Conservation (phyloP, 2,888 invertebrate species). For the Xestia c-nigrum region DNA sequence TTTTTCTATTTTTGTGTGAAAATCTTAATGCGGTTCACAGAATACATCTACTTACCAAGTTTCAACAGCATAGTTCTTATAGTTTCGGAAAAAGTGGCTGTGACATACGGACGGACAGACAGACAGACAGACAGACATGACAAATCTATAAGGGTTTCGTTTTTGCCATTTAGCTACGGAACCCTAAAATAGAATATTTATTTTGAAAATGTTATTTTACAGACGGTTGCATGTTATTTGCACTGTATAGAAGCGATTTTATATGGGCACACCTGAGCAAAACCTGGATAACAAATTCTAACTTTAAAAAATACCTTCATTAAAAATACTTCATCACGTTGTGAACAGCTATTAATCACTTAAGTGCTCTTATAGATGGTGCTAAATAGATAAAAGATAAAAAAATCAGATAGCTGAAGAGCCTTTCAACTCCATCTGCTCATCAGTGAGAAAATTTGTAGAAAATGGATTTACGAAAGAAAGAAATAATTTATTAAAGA, state of each 20-base stretch:
- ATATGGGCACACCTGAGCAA: not conserved
- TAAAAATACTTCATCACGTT: not conserved
- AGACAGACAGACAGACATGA: too few species aligned
- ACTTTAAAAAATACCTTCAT: not conserved
- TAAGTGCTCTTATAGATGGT: not conserved
- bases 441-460: not conserved
- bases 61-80: too few species aligned
- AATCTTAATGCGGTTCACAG: too few species aligned
- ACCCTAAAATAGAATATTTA: too few species aligned
- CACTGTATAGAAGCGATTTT: not conserved
- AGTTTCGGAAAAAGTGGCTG: too few species aligned
- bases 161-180: too few species aligned
- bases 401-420: conserved; percentile 8
- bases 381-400: conserved; percentile 11
- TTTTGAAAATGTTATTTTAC: too few species aligned
- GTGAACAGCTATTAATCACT: not conserved
- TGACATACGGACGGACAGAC: too few species aligned
- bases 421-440: not conserved
- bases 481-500: not conserved
- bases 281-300: not conserved
- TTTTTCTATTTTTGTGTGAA: too few species aligned
- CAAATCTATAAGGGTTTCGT: too few species aligned
- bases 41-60: too few species aligned
- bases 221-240: not conserved
- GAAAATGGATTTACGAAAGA: not conserved